Evolutionary conservation across 2,113 vertebrate species (phyloP).

Genomic region (Deroptyus accipitrinus): DNA sequence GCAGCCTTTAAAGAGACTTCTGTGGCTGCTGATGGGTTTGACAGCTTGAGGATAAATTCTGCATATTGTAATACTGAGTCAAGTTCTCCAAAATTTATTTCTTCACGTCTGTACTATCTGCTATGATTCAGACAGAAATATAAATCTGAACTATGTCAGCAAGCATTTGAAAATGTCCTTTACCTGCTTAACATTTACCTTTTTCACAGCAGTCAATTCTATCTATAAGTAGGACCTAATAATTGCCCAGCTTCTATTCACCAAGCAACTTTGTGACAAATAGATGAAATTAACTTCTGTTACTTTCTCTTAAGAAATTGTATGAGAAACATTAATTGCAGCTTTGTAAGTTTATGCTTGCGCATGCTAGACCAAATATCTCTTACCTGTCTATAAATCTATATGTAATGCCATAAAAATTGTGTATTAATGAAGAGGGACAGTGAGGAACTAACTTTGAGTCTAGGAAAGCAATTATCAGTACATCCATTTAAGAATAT

Average conservation of each 20-base stretch:
- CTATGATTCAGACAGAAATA: neutral
- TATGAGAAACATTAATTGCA: neutral
- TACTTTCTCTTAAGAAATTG: neutral
- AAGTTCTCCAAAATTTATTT: neutral
- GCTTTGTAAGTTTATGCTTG: neutral
- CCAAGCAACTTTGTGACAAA: neutral
- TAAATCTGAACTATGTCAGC: neutral
- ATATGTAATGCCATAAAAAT: neutral
- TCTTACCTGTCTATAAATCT: neutral
- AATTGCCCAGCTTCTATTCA: neutral
- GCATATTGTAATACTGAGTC: neutral
- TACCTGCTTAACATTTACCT: neutral
- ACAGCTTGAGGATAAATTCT: neutral
- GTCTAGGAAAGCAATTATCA: neutral
- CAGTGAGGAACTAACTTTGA: neutral
- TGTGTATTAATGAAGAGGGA: neutral
- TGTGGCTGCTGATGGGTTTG: neutral
- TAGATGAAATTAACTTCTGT: neutral
- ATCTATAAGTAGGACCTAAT: neutral
- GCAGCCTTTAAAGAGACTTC: neutral
- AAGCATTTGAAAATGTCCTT: neutral
- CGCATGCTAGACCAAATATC: neutral
- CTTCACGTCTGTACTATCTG: neutral
- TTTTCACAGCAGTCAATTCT: neutral
- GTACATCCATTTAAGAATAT: neutral